Evolutionary conservation across 2,888 invertebrate species (phyloP).

Genomic region (Heliconius ismenius): DNA sequence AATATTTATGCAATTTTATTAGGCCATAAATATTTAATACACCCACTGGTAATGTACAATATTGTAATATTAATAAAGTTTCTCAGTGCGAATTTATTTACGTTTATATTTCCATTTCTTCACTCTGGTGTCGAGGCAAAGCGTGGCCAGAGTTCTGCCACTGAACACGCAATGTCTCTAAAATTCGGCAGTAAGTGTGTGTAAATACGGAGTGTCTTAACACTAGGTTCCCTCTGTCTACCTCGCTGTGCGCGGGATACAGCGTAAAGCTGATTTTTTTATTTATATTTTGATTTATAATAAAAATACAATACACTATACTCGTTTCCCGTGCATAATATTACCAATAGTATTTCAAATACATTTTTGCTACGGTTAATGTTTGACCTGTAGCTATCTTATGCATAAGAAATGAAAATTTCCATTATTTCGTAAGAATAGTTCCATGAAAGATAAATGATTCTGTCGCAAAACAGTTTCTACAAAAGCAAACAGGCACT

Average conservation of each 20-base stretch:
- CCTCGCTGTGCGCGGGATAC: too few relatives aligned
- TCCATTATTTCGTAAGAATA: conserved; percentile 22
- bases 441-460: conserved; percentile 16
- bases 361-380: background rate
- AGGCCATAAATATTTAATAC: background rate
- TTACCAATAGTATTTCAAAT: background rate
- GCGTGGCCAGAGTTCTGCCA: too few relatives aligned
- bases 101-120: too few relatives aligned
- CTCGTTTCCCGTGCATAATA: too few relatives aligned
- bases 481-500: conserved; percentile 37
- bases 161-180: too few relatives aligned
- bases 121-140: too few relatives aligned
- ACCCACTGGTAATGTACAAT: background rate
- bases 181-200: too few relatives aligned
- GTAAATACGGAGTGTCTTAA: too few relatives aligned
- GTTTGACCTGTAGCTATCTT: background rate
- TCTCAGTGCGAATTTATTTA: background rate
- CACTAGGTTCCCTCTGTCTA: too few relatives aligned
- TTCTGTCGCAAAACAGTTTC: conserved; percentile 22
- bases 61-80: background rate
- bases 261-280: too few relatives aligned
- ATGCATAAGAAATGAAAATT: background rate
- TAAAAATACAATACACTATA: too few relatives aligned
- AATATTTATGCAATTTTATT: conserved; percentile 14
- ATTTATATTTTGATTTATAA: too few relatives aligned